A percentile compares a stretch with the other conserved stretches of the same genome.
Evolutionary conservation across 2,888 invertebrate genomes (phyloP).

Genomic region (Hemistola chrysoprasaria): DNA sequence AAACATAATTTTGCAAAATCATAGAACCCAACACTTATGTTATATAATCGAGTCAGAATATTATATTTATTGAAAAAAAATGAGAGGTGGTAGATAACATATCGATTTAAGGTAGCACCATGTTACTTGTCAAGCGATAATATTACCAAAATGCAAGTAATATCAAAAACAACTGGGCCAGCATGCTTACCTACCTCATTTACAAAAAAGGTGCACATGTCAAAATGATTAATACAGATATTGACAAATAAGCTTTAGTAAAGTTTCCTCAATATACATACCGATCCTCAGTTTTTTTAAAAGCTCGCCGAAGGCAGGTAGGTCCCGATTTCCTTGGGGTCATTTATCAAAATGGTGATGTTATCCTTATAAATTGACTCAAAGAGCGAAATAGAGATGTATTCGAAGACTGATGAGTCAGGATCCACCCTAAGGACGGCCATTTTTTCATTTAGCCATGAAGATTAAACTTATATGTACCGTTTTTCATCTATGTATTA

Average conservation of each 20-base stretch:
- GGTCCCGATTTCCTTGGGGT: slow-evolving; percentile 46
- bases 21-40: no score
- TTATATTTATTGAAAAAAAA: no score
- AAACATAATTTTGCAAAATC: no score
- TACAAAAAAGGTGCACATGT: slow-evolving; percentile 52
- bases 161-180: slow-evolving; percentile 57
- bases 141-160: slow-evolving; percentile 62
- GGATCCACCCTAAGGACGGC: slow-evolving; percentile 56
- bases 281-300: slow-evolving; percentile 56
- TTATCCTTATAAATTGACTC: slow-evolving; percentile 59
- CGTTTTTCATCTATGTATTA: no score
- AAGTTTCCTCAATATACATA: slow-evolving; percentile 43
- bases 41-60: no score
- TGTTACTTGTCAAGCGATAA: slow-evolving; percentile 39
- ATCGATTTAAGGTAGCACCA: no score
- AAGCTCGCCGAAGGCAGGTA: slow-evolving; percentile 72
- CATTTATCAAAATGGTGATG: slow-evolving; percentile 71
- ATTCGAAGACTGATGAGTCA: slow-evolving; percentile 36
- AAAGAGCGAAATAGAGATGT: slow-evolving; percentile 65
- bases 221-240: slow-evolving; percentile 71
- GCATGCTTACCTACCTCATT: slow-evolving; percentile 36
- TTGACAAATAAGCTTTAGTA: slow-evolving; percentile 60
- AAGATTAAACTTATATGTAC: slow-evolving; percentile 18
- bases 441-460: slow-evolving; percentile 31
- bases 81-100: no score